Evolutionary conservation across 2,113 vertebrate species (phyloP), one percentile per base, ranked within the genome.

Genomic region (Hydrolagus affinis): DNA sequence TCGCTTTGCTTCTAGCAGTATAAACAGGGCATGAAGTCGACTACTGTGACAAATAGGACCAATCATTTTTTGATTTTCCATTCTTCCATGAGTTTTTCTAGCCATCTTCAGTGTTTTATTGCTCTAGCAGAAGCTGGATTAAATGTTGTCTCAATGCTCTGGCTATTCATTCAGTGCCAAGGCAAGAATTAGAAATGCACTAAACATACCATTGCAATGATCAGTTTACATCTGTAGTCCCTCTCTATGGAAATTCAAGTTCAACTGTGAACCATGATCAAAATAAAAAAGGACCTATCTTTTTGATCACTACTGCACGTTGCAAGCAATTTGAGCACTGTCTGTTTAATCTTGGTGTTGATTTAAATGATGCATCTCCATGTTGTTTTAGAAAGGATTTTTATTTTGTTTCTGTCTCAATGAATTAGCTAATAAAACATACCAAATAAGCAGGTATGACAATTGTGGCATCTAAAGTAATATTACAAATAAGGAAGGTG

Each of bases 21-120:
- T 23, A 70, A 70, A 70, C 69, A 70, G 0, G 8, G 19, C 19
- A 21, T 11, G 19, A 17, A 59, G 15, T 44, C 23, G 11, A n/a
- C 56, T 23, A 12, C 32, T 25, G 57, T 78, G 75, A 17, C 56
- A 15, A 10, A 14, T 78, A 78, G 56, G 75, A 78, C 60, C 56
- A 78, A 60, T n/a, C n/a, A 32, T 78, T 60, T n/a, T 23, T 78
- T 78, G n/a, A 75, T 15, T 75, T 57, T 30, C 19, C 17, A 75
- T 30, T 21, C n/a, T 56, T 44, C 73, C n/a, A 56, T 44, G 8
- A 56, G 11, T 44, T 56, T n/a, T 21, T 75, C 8, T 10, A 56
- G 11, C 21, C 11, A 75, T 44, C 32, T 75, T 56, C 32, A 75
- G 6, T 44, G 44, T 44, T 44, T 44, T 44, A 44, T 44, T 44